Conservation (phyloP, 1,140 invertebrate species). For the Zophobas atratus region DNA sequence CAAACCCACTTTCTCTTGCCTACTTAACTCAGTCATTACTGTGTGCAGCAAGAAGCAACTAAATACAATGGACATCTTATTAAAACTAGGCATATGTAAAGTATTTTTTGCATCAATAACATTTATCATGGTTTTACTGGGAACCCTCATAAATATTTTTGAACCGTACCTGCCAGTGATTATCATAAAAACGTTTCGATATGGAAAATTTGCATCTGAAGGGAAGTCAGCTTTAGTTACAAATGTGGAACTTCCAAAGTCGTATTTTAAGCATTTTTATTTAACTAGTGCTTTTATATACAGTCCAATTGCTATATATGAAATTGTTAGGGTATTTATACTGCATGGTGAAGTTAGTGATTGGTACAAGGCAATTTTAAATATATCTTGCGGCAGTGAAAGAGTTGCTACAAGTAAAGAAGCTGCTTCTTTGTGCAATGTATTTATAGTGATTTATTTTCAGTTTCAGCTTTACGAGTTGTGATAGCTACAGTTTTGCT, state of each 20-base stretch:
- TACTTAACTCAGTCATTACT: not conserved
- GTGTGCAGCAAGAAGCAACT: not conserved
- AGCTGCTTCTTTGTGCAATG: constrained; percentile 62
- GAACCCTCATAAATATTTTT: constrained; percentile 74
- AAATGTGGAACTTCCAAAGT: constrained; percentile 79
- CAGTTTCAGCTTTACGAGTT: constrained; percentile 73
- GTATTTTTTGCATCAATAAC: constrained; percentile 57
- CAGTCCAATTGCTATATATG: constrained; percentile 68
- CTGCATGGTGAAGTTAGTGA: constrained; percentile 67
- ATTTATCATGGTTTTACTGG: constrained; percentile 68
- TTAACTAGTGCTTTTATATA: constrained; percentile 73
- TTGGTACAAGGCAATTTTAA: constrained; percentile 68
- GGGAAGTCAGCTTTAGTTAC: constrained; percentile 69
- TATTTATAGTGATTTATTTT: constrained; percentile 61
- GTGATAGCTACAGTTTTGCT: constrained; percentile 75
- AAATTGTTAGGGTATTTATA: constrained; percentile 71
- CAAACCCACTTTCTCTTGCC: not conserved
- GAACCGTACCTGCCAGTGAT: constrained; percentile 76
- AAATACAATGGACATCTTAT: not conserved
- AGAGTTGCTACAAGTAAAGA: constrained; percentile 70
- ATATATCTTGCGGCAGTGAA: constrained; percentile 69
- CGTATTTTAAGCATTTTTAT: constrained; percentile 85
- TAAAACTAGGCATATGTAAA: constrained; percentile 36
- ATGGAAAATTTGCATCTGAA: constrained; percentile 78
- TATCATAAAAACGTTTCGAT: constrained; percentile 75